A percentile compares a stretch with the other conserved stretches of the same genome.
These are phyloP conservation scores for Bombycilla garrulus DNA, from an alignment of 2,113 vertebrate genomes.

Conservation along the genomic window DNA sequence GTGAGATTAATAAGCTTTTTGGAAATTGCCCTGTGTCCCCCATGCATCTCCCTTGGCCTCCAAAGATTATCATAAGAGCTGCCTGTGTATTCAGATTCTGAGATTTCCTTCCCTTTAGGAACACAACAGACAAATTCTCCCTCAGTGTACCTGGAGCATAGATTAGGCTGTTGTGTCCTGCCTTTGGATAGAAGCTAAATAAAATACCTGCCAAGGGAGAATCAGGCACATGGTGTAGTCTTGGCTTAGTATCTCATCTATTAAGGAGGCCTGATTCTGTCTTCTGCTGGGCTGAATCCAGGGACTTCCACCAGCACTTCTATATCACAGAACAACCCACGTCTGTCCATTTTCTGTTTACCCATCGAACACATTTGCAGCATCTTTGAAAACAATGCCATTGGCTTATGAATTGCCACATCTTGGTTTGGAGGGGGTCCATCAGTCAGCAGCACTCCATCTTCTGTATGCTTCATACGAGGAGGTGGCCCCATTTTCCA, in stretches of 20 bases:
- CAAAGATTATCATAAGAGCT: neutral
- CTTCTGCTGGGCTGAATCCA: neutral
- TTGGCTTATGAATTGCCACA: neutral
- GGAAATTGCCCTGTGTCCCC: neutral
- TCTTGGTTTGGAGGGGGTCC: neutral
- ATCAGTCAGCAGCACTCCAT: neutral
- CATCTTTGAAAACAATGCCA: neutral
- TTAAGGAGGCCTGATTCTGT: constrained; percentile 23
- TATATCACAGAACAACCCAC: neutral
- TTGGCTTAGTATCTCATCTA: neutral
- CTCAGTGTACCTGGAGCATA: neutral
- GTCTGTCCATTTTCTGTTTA: neutral
- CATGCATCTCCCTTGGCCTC: neutral
- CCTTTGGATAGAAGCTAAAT: neutral
- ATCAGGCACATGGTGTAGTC: neutral
- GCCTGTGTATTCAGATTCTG: neutral
- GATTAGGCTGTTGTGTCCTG: neutral
- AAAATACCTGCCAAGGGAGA: neutral
- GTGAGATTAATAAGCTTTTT: constrained; percentile 13
- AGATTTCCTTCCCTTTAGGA: neutral
- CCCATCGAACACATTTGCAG: neutral
- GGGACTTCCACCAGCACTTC: neutral
- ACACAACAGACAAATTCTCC: neutral
- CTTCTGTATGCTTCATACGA: neutral
- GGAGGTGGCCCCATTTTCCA: neutral